Percentiles rank a stretch among this genome's conserved stretches.
Evolutionary conservation across 2,888 invertebrate genomes (phyloP).

Genomic region (Spicauda simplicius): DNA sequence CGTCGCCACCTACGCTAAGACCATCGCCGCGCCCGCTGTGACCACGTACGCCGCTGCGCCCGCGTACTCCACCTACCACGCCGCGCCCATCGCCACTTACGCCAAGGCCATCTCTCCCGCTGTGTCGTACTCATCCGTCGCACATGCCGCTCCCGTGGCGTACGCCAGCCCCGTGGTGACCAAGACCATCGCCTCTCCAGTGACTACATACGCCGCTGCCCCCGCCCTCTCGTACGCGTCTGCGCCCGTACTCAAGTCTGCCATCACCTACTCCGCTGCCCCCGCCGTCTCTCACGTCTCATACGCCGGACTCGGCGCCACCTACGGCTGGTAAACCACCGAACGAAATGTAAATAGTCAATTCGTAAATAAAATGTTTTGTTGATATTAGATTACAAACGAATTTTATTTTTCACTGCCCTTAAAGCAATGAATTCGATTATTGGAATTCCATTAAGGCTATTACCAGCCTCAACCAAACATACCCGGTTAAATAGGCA

Average conservation of each 20-base stretch:
- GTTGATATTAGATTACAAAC: slow-evolving; percentile 33
- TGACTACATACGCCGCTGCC: slow-evolving; percentile 36
- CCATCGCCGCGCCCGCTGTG: slow-evolving; percentile 42
- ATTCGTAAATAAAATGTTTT: not conserved
- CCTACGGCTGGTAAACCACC: slow-evolving; percentile 69
- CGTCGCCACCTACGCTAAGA: slow-evolving; percentile 35
- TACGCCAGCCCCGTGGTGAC: slow-evolving; percentile 45
- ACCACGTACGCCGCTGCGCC: slow-evolving; percentile 45
- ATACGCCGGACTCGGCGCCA: slow-evolving; percentile 85
- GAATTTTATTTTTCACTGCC: not conserved
- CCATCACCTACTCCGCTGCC: slow-evolving; percentile 51
- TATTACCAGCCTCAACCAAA: not conserved
- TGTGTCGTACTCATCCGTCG: slow-evolving; percentile 41
- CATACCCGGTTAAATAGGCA: not conserved
- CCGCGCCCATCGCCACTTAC: slow-evolving; percentile 42
- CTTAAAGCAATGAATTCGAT: not conserved
- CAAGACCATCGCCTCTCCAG: slow-evolving; percentile 50
- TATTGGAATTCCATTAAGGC: slow-evolving; percentile 3
- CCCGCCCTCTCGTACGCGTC: slow-evolving; percentile 58
- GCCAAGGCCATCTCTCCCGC: slow-evolving; percentile 38
- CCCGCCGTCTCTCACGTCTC: slow-evolving; percentile 85
- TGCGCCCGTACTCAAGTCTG: slow-evolving; percentile 48
- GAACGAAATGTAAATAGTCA: slow-evolving; percentile 27
- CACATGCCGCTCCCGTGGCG: slow-evolving; percentile 51
- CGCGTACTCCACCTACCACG: slow-evolving; percentile 38